Conservation (phyloP, 2,113 vertebrate species). For the Hepsetus odoe region DNA sequence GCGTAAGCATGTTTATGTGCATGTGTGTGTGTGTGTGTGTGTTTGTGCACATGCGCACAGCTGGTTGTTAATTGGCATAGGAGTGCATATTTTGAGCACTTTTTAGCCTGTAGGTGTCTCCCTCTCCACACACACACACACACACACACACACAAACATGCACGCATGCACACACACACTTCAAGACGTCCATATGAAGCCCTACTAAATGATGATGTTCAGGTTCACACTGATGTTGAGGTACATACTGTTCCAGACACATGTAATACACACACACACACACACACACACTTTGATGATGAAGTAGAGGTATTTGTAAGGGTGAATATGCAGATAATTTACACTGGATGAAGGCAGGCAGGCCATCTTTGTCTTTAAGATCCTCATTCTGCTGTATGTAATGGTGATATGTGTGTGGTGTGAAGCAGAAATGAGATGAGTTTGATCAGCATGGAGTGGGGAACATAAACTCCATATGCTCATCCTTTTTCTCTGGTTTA, state of each 20-base stretch:
- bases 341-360: constrained; percentile 8
- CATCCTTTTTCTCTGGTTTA: constrained; percentile 25
- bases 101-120: constrained; percentile 37
- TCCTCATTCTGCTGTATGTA: constrained; percentile 18
- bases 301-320: constrained; percentile 39
- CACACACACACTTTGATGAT: constrained; percentile 16
- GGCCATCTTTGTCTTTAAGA: constrained; percentile 32
- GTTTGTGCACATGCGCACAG: not conserved
- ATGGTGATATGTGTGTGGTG: not conserved
- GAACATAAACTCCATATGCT: constrained; percentile 42
- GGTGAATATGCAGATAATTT: constrained; percentile 37
- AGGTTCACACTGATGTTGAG: constrained; percentile 19
- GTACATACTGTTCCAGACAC: constrained; percentile 32
- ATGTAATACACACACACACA: not conserved
- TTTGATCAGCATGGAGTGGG: constrained; percentile 20
- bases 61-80: not conserved
- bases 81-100: not conserved
- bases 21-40: not conserved
- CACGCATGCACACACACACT: not conserved
- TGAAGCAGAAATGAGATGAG: constrained; percentile 7
- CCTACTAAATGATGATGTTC: not conserved
- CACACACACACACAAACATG: constrained; percentile 20
- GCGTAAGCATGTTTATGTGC: not conserved
- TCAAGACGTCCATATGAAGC: not conserved
- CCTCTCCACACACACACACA: not conserved